Evolutionary conservation across 2,113 vertebrate species (phyloP).

Genomic region (Indicator indicator): DNA sequence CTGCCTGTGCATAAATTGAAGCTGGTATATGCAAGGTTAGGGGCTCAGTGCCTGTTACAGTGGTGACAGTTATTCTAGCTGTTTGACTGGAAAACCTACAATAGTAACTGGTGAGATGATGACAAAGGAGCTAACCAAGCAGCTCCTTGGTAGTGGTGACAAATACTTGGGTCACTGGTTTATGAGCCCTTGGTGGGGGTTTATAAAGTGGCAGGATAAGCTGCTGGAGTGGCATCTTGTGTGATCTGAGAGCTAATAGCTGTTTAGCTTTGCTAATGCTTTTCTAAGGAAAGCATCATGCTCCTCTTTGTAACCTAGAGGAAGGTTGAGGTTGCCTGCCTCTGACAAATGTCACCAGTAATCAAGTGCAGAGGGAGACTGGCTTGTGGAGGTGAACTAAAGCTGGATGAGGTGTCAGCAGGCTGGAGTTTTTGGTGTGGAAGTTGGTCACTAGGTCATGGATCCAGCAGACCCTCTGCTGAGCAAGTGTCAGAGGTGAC

Average conservation of each 20-base stretch:
- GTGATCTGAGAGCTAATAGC: not conserved
- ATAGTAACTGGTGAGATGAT: not conserved
- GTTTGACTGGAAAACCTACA: not conserved
- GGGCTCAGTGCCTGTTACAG: not conserved
- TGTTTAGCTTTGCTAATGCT: not conserved
- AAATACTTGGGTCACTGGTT: not conserved
- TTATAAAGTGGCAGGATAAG: not conserved
- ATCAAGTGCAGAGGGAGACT: accelerated
- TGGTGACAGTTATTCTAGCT: not conserved
- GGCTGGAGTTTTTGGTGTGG: accelerated
- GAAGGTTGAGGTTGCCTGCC: not conserved
- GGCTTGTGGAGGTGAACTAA: not conserved
- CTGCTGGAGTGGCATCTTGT: accelerated
- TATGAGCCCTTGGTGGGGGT: not conserved
- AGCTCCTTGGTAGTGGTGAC: not conserved
- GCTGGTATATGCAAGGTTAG: not conserved
- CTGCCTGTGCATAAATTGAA: not conserved
- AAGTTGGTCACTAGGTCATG: not conserved
- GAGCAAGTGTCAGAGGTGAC: accelerated
- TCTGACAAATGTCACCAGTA: not conserved
- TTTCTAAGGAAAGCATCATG: not conserved
- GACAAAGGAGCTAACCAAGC: accelerated
- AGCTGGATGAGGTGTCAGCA: not conserved
- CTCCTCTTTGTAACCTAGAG: not conserved
- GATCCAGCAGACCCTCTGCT: not conserved